phyloP scores from a whole-genome alignment of 2,888 invertebrate species.

The Lasioglossum malachurum region DNA sequence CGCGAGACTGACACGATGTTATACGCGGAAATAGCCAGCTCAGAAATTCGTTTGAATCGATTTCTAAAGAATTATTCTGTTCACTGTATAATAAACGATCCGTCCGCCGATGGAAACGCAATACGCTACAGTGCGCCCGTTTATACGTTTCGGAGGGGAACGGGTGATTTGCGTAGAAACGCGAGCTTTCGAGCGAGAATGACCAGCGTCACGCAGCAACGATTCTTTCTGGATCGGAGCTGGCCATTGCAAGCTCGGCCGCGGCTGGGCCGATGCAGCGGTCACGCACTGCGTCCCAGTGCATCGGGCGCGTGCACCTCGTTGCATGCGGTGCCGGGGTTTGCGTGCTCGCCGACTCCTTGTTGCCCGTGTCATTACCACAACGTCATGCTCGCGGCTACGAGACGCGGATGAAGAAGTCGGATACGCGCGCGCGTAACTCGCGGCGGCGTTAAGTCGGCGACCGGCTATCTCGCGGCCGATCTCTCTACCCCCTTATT shows the following conservation, averaged over 20 bases:
- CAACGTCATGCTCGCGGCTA: constrained; percentile 67
- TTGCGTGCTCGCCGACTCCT: constrained; percentile 50
- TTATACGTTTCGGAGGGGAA: constrained; percentile 3
- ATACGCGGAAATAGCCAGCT: neutral
- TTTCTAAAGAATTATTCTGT: neutral
- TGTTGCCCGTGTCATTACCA: constrained; percentile 57
- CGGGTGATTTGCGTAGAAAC: constrained; percentile 31
- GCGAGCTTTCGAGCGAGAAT: constrained; percentile 52
- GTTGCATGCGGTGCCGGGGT: constrained; percentile 39
- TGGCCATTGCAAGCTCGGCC: constrained; percentile 62
- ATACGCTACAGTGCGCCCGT: neutral
- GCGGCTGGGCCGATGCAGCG: constrained; percentile 47
- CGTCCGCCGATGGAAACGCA: neutral
- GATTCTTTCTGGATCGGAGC: constrained; percentile 50
- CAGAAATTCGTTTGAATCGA: neutral
- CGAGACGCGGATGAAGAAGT: constrained; percentile 58
- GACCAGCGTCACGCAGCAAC: constrained; percentile 49
- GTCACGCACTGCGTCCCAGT: constrained; percentile 71
- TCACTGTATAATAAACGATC: neutral
- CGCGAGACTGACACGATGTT: neutral
- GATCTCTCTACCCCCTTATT: constrained; percentile 10
- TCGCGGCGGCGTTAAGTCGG: constrained; percentile 7
- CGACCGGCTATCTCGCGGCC: neutral
- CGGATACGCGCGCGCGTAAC: constrained; percentile 46
- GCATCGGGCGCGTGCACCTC: constrained; percentile 60